Base-by-base conservation (phyloP, 2,888 invertebrate genomes). In the Drosophila aldrichi region DNA sequence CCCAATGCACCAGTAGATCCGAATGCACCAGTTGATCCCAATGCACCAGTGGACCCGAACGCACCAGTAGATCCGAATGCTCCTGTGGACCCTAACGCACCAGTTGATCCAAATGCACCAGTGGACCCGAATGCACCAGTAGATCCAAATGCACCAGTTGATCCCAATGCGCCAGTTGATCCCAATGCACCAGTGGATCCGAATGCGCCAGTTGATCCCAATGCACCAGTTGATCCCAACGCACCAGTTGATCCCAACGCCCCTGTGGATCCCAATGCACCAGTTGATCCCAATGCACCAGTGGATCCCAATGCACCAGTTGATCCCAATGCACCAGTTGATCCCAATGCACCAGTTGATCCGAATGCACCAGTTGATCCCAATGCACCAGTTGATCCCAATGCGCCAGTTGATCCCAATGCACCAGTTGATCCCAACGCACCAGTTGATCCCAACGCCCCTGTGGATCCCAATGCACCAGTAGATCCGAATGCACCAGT, bases 391-490 rank as follows among this genome's bases (percentile, higher is more conserved):
- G 38, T 64, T 0, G 29, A 64, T 2, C 64, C 59, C 0, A 64
- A 36, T 0, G 44, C 36, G 1, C 64, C 64, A 9, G 20, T 58
- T 0, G 34, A 55, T 0, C 62, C 62, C 0, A 63, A 49, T 9
- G 20, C 48, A 4, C 63, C 57, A 18, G 29, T 46, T 0, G 22
- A 54, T 0, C 52, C 52, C 2, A 54, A 38, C 0, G 41, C 48
- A 6, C 65, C 81, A 18, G 68, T 44, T 0, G 61, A 74, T 9
- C 70, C 82, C 0, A 72, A 70, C 6, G 51, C 61, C 1, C 63
- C 70, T 70, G 66, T 34, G 0, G 70, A 60, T 1, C 73, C 82
- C 0, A 65, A 63, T 0, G 34, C 57, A 5, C 65, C 81, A n/a
- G 68, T 46, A 0, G 61, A 74, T 9, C 70, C 82, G 0, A 72